These are phyloP conservation scores for Oreortyx pictus DNA, from an alignment of 2,797 vertebrate genomes.

Conservation along the genomic window DNA sequence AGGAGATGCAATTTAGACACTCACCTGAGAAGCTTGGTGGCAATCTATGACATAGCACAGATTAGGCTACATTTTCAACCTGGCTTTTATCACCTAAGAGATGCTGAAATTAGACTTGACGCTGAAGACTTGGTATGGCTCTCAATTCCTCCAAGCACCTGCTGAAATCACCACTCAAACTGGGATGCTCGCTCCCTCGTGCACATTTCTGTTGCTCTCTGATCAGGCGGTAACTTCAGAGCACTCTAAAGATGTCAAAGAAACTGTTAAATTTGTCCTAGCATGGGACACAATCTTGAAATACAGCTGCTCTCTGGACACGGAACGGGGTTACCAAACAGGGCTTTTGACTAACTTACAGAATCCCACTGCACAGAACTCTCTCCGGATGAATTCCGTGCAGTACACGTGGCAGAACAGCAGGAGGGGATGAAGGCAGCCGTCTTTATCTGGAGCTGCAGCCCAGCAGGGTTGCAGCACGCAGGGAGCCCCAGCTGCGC, in stretches of 20 bases:
- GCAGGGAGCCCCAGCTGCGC: neutral
- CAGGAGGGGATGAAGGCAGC: constrained; percentile 11
- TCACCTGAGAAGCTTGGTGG: neutral
- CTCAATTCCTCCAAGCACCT: neutral
- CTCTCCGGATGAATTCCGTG: neutral
- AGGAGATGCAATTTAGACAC: neutral
- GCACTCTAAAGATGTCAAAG: neutral
- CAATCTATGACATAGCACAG: neutral
- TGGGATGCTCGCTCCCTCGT: neutral
- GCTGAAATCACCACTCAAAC: neutral
- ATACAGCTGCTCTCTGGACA: rapidly evolving
- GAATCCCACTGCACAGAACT: neutral
- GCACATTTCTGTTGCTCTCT: neutral
- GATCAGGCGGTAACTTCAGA: neutral
- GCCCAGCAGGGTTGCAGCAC: neutral
- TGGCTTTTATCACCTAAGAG: neutral
- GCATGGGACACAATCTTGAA: neutral
- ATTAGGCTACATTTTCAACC: neutral
- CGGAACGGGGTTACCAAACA: neutral
- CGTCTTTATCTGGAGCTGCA: neutral
- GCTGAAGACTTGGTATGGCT: neutral
- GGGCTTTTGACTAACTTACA: neutral
- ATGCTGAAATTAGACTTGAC: neutral
- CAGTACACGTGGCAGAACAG: neutral
- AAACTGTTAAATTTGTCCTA: neutral